These are phyloP conservation scores for Cyrtorhinus lividipennis DNA, from an alignment of 1,140 invertebrate species.

Conservation along the genomic window DNA sequence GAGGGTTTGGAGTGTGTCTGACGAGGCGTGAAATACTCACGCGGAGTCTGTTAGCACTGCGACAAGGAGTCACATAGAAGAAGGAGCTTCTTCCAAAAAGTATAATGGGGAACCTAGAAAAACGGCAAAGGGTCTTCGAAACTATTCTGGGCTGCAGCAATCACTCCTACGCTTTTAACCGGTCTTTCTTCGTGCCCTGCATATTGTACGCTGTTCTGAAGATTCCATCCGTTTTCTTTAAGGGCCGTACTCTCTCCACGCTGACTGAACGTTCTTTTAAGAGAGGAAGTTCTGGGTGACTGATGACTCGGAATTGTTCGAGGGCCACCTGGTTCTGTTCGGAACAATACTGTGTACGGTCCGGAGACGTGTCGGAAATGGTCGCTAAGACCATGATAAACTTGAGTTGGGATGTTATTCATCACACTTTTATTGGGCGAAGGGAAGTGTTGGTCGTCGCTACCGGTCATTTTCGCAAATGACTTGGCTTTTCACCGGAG, in stretches of 20 bases:
- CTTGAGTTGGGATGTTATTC: no score
- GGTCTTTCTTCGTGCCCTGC: neutral
- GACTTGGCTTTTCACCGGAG: no score
- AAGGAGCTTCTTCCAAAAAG: no score
- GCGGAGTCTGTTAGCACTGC: slow-evolving; percentile 2
- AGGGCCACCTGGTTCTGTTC: neutral
- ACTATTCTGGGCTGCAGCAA: neutral
- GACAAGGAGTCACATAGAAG: slow-evolving; percentile 1
- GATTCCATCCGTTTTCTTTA: neutral
- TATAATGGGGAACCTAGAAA: neutral
- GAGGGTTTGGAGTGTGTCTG: slow-evolving; percentile 5
- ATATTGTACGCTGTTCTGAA: slow-evolving; percentile 3
- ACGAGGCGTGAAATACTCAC: slow-evolving; percentile 9
- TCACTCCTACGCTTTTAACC: slow-evolving; percentile 8
- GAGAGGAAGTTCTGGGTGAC: neutral
- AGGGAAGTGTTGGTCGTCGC: no score
- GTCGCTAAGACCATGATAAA: no score
- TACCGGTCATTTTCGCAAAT: no score
- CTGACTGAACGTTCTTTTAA: neutral
- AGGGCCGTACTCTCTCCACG: neutral
- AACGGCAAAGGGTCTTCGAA: neutral
- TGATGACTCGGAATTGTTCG: slow-evolving; percentile 7
- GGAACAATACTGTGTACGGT: no score
- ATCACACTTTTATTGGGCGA: no score
- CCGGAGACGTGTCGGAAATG: no score